Conservation (phyloP, 2,888 invertebrate species). For the Ceriagrion tenellum region DNA sequence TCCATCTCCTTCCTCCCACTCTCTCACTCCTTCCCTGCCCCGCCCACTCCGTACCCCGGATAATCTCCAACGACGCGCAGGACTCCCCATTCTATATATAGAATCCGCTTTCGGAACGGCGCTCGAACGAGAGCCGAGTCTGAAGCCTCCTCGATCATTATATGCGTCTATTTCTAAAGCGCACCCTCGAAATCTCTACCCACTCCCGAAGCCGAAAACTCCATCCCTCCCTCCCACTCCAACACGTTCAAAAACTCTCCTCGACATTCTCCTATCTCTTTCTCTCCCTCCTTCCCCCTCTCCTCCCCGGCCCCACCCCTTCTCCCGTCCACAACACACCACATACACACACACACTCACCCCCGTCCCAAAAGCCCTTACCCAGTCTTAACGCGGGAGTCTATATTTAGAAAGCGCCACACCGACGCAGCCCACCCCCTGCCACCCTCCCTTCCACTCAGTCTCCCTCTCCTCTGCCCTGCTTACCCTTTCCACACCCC, state of each 20-base stretch:
- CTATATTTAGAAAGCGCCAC: slow-evolving; percentile 64
- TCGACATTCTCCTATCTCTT: neutral
- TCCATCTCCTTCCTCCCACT: neutral
- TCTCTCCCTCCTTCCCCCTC: neutral
- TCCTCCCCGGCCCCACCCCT: neutral
- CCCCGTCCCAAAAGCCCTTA: slow-evolving; percentile 16
- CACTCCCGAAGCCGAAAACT: neutral
- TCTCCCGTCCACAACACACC: neutral
- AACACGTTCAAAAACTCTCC: slow-evolving; percentile 37
- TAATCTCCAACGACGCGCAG: neutral
- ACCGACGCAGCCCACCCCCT: neutral
- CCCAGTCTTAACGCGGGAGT: slow-evolving; percentile 2
- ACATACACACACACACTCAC: neutral
- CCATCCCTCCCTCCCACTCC: neutral
- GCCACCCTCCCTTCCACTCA: neutral
- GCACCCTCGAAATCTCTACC: slow-evolving; percentile 28
- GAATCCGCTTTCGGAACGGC: slow-evolving; percentile 6
- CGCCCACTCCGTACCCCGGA: slow-evolving; percentile 25
- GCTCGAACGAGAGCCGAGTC: slow-evolving; percentile 40
- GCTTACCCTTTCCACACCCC: neutral
- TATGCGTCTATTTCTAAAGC: slow-evolving; percentile 42
- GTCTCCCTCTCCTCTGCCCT: neutral
- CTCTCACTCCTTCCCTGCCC: neutral
- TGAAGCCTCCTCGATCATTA: slow-evolving; percentile 53
- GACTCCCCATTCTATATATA: slow-evolving; percentile 24